Evolutionary conservation across 2,888 invertebrate genomes (phyloP).

Genomic region (Linyphia triangularis): DNA sequence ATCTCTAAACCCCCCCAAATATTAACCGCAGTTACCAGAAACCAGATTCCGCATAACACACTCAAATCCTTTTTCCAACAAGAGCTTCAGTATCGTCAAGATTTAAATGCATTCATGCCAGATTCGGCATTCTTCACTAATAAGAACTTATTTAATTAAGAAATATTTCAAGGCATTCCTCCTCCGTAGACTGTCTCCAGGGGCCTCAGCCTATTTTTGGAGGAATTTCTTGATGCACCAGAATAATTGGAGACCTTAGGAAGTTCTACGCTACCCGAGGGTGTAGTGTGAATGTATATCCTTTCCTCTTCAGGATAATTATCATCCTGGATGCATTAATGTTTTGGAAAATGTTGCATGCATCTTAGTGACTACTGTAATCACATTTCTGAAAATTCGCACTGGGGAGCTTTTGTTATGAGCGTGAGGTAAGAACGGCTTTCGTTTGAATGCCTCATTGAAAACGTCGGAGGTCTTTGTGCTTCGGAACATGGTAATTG

Average conservation of each 20-base stretch:
- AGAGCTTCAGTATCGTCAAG: neutral
- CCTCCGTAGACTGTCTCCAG: neutral
- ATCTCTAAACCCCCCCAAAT: neutral
- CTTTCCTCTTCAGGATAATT: conserved; percentile 17
- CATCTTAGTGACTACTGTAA: neutral
- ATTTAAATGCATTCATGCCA: neutral
- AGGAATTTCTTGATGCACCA: neutral
- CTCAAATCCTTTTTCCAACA: neutral
- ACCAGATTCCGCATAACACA: neutral
- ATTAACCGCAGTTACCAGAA: neutral
- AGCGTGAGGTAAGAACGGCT: neutral
- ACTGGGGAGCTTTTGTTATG: neutral
- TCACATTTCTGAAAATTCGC: conserved; percentile 1
- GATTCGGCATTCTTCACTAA: conserved; percentile 33
- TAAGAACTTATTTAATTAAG: conserved; percentile 58
- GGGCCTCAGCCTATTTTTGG: conserved; percentile 9
- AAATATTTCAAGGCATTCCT: conserved; percentile 40
- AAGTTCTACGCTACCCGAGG: neutral
- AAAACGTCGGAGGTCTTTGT: neutral
- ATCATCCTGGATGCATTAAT: conserved; percentile 14
- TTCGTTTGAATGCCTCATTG: neutral
- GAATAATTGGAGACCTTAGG: conserved; percentile 5
- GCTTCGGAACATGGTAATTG: neutral
- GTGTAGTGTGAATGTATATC: neutral
- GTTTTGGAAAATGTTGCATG: neutral